Evolutionary conservation across 2,797 vertebrate genomes (phyloP), one percentile per base, ranked within the genome.

Genomic region (Mus caroli): DNA sequence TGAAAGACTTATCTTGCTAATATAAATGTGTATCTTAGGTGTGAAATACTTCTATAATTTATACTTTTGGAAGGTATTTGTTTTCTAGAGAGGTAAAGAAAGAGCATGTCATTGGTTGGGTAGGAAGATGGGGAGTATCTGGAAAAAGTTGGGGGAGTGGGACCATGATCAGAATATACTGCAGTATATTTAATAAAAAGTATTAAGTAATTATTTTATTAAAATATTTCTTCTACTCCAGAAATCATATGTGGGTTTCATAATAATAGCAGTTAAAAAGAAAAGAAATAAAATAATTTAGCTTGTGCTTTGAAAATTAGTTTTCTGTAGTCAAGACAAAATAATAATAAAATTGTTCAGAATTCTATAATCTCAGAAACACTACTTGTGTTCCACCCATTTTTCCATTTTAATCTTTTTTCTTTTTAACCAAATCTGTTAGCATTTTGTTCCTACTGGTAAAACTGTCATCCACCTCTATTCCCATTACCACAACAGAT

Each of bases 1-100:
- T 96, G 34, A 34, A 22, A 82, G 69, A 79, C 34, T 60, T 89
- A 84, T 28, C 54, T 92, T 79, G 3, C 34, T 93, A 64, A 91
- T 77, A 82, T 37, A 91, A 77, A 95, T 71, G 50, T 83, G 1
- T 75, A 46, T 89, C 34, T 92, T 88, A 52, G 83, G 58, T 95
- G 50, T 79, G 24, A 37, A 1, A 89, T 19, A 43, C 12, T 88
- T 73, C 17, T 12, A n/a, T 78, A 77, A 56, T 90, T 79, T 73
- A 20, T 24, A 69, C 19, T 95, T 91, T 94, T 93, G 28, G 86
- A 71, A 75, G 92, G 11, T 50, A 50, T 67, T 64, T 67, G 43
- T 67, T 60, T 85, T 6, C 83, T n/a, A 67, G 31, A 64, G 37
- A 62, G 26, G 46, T 50, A 77, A 77, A 67, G 28, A 62, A 31